phyloP scores from a whole-genome alignment of 1,140 invertebrate species.

The Wiebesia pumilae region DNA sequence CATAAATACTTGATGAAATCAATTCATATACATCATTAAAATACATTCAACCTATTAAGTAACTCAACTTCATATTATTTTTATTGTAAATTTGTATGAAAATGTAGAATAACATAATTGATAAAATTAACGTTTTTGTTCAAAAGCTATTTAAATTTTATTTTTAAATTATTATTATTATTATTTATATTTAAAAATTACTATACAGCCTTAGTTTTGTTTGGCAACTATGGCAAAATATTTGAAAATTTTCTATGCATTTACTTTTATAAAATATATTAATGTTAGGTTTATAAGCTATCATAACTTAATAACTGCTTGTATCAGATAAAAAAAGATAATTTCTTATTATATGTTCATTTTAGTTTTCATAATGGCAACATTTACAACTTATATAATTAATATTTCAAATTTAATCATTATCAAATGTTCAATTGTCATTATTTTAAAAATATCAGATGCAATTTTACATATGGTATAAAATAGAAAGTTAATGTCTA shows the following conservation, averaged over 20 bases:
- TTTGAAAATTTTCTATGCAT: conserved; percentile 1
- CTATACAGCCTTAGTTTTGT: background rate
- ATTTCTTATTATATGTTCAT: background rate
- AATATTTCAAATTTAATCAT: background rate
- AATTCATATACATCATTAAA: conserved; percentile 17
- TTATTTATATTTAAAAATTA: conserved; percentile 34
- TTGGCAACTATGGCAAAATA: background rate
- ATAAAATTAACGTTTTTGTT: conserved; percentile 24
- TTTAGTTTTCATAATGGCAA: conserved; percentile 20
- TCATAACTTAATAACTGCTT: conserved; percentile 18
- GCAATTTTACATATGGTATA: conserved; percentile 14
- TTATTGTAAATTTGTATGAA: conserved; percentile 2
- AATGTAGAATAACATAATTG: background rate
- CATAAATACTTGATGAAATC: background rate
- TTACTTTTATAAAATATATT: conserved; percentile 33
- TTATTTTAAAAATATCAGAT: background rate
- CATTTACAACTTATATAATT: background rate
- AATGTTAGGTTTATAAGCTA: background rate
- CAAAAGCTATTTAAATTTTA: conserved; percentile 30
- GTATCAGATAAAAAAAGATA: conserved; percentile 10
- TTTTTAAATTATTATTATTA: too few relatives aligned
- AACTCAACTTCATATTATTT: background rate
- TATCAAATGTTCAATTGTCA: background rate
- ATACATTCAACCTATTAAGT: background rate
- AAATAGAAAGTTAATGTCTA: conserved; percentile 33